Conservation (phyloP, 2,888 invertebrate genomes). For the Notodromas monacha region DNA sequence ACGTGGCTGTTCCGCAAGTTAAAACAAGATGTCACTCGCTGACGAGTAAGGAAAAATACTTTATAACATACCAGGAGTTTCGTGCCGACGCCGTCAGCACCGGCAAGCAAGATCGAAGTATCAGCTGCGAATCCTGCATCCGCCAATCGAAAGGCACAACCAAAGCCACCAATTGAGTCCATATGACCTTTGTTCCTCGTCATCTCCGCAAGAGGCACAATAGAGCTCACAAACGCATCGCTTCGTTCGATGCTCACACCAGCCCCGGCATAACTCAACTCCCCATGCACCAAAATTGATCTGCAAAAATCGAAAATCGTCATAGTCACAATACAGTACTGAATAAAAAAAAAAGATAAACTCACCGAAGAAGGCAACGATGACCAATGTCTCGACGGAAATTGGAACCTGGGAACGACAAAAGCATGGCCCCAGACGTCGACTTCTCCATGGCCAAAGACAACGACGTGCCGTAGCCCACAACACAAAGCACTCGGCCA, state of each 20-base stretch:
- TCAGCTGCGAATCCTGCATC: no score
- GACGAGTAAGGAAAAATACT: no score
- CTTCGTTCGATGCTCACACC: conserved; percentile 85
- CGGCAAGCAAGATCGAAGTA: conserved; percentile 57
- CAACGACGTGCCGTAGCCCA: conserved; percentile 32
- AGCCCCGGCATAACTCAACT: conserved; percentile 11
- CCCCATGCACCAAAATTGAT: neutral
- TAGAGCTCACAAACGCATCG: conserved; percentile 40
- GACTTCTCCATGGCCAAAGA: conserved; percentile 36
- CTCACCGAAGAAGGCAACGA: conserved; percentile 44
- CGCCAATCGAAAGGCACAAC: no score
- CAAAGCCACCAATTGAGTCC: conserved; percentile 54
- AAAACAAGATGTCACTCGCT: no score
- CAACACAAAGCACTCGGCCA: conserved; percentile 57
- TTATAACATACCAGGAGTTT: conserved; percentile 40
- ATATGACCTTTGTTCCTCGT: conserved; percentile 44
- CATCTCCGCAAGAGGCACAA: conserved; percentile 44
- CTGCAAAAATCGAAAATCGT: neutral
- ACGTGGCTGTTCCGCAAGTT: no score
- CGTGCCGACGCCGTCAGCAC: conserved; percentile 85
- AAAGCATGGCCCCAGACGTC: conserved; percentile 30
- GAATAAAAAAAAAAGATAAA: conserved; percentile 9
- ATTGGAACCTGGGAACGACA: conserved; percentile 53
- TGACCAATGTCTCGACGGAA: conserved; percentile 64
- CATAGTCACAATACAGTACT: neutral